phyloP scores from a whole-genome alignment of 2,888 invertebrate species.

The Gandaritis pyraliata region DNA sequence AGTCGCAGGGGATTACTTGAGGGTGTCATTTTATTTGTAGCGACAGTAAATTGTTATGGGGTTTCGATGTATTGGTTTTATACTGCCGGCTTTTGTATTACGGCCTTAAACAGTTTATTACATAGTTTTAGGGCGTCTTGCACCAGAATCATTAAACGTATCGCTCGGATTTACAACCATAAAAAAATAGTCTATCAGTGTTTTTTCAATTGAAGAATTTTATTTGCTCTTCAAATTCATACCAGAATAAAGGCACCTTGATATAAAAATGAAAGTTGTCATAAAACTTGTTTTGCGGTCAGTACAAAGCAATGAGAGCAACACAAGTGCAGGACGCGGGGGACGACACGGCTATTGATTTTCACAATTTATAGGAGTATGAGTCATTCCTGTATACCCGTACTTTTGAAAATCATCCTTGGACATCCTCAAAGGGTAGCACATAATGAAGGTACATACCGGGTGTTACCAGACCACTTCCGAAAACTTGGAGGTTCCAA shows the following conservation, averaged over 20 bases:
- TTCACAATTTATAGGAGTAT: conserved; percentile 68
- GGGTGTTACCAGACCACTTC: no score
- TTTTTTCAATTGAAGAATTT: no score
- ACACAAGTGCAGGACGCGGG: conserved; percentile 64
- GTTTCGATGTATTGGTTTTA: conserved; percentile 10
- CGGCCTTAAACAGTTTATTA: not conserved
- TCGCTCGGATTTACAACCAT: no score
- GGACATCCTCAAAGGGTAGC: no score
- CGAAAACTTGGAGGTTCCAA: no score
- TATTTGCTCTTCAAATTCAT: no score
- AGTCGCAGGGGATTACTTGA: conserved; percentile 38
- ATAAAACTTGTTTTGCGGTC: conserved; percentile 51
- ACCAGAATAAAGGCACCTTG: not conserved
- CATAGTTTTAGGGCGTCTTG: not conserved
- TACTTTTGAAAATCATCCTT: no score
- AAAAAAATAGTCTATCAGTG: no score
- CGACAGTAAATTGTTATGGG: conserved; percentile 39
- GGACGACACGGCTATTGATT: conserved; percentile 72
- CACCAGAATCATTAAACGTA: not conserved
- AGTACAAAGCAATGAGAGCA: conserved; percentile 55
- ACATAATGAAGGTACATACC: no score
- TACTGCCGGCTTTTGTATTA: not conserved
- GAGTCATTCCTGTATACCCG: conserved; percentile 59
- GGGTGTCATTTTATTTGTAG: conserved; percentile 42
- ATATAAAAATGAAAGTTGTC: conserved; percentile 4